A percentile compares a stretch with the other conserved stretches of the same genome.
Conservation (phyloP, 2,113 vertebrate genomes). For the Lagenorhynchus albirostris region DNA sequence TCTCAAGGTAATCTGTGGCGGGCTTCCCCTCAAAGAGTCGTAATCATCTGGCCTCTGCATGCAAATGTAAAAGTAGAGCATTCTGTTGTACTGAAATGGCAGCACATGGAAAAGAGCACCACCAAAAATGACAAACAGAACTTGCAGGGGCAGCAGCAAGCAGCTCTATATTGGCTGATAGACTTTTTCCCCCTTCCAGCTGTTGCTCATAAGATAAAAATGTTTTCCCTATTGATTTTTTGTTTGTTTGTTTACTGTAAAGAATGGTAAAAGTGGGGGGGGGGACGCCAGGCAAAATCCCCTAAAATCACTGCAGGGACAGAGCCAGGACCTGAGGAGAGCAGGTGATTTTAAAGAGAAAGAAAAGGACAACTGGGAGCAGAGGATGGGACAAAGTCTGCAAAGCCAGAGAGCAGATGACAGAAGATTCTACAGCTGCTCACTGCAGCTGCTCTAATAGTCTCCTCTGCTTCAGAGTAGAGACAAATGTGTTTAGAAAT, state of each 20-base stretch:
- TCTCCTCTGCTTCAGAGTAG: neutral
- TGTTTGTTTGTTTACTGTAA: neutral
- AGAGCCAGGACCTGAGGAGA: neutral
- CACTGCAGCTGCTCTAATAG: slow-evolving; percentile 19
- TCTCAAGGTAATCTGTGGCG: neutral
- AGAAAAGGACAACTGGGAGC: neutral
- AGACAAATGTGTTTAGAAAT: slow-evolving; percentile 10
- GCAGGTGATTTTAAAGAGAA: neutral
- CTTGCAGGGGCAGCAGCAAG: neutral
- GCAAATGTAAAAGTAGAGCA: neutral
- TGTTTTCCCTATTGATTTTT: neutral
- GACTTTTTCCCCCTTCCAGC: too few species aligned
- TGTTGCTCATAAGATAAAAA: neutral
- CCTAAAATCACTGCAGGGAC: neutral
- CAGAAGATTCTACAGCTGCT: slow-evolving; percentile 31
- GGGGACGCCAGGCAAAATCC: neutral
- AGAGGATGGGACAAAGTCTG: neutral
- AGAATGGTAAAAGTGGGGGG: neutral
- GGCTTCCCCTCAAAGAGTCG: neutral
- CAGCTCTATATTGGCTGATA: neutral
- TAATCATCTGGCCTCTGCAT: neutral
- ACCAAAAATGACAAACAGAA: neutral
- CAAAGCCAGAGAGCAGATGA: neutral
- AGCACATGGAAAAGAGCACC: neutral
- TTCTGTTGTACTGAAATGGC: neutral